Conservation (phyloP, 2,888 invertebrate genomes). For the Ectropis crepuscularia region DNA sequence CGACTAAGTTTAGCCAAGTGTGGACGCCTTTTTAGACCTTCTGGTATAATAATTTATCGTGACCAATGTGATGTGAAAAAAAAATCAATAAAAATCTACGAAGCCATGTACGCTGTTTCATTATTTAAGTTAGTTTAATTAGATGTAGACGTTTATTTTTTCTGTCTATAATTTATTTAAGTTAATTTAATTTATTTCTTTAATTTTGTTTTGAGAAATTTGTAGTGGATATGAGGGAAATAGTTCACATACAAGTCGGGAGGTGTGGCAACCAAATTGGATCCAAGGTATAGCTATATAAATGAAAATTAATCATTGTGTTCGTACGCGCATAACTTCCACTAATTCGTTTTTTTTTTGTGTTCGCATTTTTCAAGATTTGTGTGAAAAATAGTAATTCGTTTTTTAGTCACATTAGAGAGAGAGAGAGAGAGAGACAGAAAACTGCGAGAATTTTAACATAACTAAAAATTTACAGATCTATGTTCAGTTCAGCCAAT, state of each 20-base stretch:
- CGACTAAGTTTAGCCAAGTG: too few species aligned
- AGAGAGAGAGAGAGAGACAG: too few species aligned
- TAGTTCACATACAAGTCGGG: constrained; percentile 90
- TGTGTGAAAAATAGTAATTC: too few species aligned
- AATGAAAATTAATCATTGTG: too few species aligned
- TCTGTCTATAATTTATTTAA: constrained; percentile 56
- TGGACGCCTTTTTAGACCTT: too few species aligned
- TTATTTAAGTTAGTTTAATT: constrained; percentile 49
- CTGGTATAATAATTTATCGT: constrained; percentile 28
- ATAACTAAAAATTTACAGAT: too few species aligned
- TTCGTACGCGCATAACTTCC: too few species aligned
- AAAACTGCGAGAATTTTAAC: too few species aligned
- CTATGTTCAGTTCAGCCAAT: too few species aligned
- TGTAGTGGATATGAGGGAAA: constrained; percentile 88
- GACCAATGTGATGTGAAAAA: constrained; percentile 37
- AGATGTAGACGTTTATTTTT: constrained; percentile 60
- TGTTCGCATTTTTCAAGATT: too few species aligned
- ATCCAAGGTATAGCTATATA: constrained; percentile 85
- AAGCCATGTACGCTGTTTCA: constrained; percentile 47
- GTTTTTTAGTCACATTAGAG: too few species aligned
- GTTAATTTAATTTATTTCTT: constrained; percentile 42
- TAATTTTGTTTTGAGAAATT: constrained; percentile 62
- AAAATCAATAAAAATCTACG: constrained; percentile 40
- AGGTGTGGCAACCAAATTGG: constrained; percentile 88
- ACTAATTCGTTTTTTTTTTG: too few species aligned